Conservation (phyloP, 2,113 vertebrate species). For the Orycteropus afer region DNA sequence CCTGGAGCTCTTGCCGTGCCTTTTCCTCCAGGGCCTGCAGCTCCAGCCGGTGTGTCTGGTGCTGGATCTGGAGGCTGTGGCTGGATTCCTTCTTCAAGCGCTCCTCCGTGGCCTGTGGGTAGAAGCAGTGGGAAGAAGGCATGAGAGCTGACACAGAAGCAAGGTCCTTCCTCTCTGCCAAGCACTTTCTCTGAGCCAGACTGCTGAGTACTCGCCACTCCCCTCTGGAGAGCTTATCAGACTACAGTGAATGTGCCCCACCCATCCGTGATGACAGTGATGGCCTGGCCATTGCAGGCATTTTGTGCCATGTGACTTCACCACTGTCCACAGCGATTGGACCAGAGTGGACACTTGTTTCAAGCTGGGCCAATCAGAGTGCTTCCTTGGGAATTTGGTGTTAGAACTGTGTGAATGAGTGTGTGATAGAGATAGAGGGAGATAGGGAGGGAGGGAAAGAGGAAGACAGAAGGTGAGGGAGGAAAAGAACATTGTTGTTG, state of each 20-base stretch:
- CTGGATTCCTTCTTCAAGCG: slow-evolving; percentile 82
- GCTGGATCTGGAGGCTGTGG: slow-evolving; percentile 86
- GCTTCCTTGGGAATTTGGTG: background rate
- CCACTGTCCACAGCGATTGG: background rate
- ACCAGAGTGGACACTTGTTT: background rate
- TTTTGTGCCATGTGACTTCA: background rate
- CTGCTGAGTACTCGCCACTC: accelerated
- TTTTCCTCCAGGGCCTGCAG: slow-evolving; percentile 90
- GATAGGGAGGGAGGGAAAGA: too few relatives aligned
- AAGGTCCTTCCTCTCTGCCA: background rate
- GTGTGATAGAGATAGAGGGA: background rate
- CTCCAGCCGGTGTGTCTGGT: slow-evolving; percentile 86
- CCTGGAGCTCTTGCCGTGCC: slow-evolving; percentile 89
- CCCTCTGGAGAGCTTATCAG: background rate
- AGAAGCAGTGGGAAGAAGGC: slow-evolving; percentile 17
- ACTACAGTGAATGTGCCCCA: background rate
- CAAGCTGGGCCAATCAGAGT: background rate
- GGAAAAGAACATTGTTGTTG: too few relatives aligned
- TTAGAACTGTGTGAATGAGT: background rate
- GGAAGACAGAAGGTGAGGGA: too few relatives aligned
- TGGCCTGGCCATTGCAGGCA: background rate
- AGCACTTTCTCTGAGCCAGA: background rate
- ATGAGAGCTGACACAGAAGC: background rate
- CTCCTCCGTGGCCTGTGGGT: slow-evolving; percentile 84
- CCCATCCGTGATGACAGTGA: background rate